Conservation (phyloP, 2,113 vertebrate genomes). For the Leptocoma aspasia region DNA sequence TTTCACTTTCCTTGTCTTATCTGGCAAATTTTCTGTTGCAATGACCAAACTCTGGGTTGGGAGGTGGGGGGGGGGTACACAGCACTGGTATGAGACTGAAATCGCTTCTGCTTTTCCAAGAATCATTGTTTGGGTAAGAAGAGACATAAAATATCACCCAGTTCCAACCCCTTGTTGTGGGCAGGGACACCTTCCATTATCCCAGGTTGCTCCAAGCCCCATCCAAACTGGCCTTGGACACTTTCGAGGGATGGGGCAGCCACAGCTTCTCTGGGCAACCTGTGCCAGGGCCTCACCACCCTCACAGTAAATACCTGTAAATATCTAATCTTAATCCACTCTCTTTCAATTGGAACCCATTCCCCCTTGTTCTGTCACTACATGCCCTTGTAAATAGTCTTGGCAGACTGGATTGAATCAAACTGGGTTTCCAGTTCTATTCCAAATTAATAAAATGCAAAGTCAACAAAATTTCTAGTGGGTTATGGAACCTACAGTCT, state of each 20-base stretch:
- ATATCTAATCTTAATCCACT: neutral
- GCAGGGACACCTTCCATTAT: neutral
- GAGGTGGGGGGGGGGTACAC: fast-evolving
- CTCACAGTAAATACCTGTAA: neutral
- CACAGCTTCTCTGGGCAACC: neutral
- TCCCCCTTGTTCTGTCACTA: neutral
- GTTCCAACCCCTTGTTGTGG: fast-evolving
- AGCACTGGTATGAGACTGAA: neutral
- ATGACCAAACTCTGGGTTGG: neutral
- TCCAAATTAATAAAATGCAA: neutral
- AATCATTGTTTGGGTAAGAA: neutral
- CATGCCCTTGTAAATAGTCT: neutral
- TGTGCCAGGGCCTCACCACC: neutral
- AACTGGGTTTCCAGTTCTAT: neutral
- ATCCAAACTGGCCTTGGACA: neutral
- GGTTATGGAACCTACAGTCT: neutral
- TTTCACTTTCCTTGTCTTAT: neutral
- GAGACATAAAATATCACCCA: neutral
- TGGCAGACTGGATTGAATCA: too few species aligned
- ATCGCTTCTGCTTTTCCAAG: neutral
- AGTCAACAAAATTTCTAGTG: fast-evolving
- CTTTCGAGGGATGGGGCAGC: neutral
- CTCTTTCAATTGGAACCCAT: neutral
- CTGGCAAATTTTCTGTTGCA: neutral
- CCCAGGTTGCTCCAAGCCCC: neutral